phyloP scores from a whole-genome alignment of 2,797 vertebrate species.

The Galago senegalensis region DNA sequence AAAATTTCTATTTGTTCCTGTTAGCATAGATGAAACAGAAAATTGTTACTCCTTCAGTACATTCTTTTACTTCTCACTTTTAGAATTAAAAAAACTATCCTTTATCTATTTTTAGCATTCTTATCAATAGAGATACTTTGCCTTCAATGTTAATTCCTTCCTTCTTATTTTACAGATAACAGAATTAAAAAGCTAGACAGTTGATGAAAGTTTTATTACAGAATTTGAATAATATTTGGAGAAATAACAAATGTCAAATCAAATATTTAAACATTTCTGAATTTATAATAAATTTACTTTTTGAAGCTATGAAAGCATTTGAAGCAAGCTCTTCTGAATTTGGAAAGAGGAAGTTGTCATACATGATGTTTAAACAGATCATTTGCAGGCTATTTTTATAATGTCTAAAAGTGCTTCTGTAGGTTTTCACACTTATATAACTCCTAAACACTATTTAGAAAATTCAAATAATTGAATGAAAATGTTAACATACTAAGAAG shows the following conservation, averaged over 20 bases:
- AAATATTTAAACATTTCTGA: constrained; percentile 38
- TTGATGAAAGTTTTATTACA: not conserved
- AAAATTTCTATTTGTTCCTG: constrained; percentile 19
- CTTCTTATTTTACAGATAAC: not conserved
- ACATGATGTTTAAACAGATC: constrained; percentile 55
- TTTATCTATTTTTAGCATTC: not conserved
- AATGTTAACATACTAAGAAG: constrained; percentile 59
- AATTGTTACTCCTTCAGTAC: not conserved
- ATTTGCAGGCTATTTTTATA: constrained; percentile 45
- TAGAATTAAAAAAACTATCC: not conserved
- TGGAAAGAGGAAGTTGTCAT: constrained; percentile 62
- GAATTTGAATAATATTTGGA: constrained; percentile 45
- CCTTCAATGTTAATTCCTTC: constrained; percentile 36
- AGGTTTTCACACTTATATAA: constrained; percentile 7
- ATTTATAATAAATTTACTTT: constrained; percentile 51
- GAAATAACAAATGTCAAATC: constrained; percentile 58
- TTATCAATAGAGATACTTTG: constrained; percentile 16
- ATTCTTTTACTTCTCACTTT: constrained; percentile 33
- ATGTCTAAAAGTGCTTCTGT: not conserved
- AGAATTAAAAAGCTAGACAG: constrained; percentile 40
- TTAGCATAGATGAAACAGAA: constrained; percentile 12
- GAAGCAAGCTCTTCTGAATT: constrained; percentile 43
- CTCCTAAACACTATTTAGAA: constrained; percentile 29
- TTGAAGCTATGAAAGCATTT: constrained; percentile 49
- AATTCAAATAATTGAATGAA: constrained; percentile 73